Percentiles rank a stretch among this genome's conserved stretches.
Evolutionary conservation across 2,797 vertebrate species (phyloP).

Genomic region (Tympanoctomys barrerae): DNA sequence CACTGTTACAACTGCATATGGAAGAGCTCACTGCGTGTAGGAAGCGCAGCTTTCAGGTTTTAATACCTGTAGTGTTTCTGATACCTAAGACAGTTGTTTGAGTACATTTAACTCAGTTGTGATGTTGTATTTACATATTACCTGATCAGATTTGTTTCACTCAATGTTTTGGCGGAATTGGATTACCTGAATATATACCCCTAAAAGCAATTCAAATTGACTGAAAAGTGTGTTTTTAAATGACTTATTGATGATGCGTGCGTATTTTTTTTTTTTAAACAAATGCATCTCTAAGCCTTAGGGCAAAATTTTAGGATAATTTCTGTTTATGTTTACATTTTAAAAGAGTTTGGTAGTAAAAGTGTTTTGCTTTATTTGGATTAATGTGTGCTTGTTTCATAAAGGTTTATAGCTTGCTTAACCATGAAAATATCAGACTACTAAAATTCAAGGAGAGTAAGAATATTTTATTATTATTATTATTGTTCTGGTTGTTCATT

Average conservation of each 20-base stretch:
- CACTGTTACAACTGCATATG: background rate
- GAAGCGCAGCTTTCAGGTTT: background rate
- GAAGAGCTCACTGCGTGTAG: background rate
- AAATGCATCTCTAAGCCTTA: background rate
- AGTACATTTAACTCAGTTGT: background rate
- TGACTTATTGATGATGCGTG: background rate
- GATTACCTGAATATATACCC: background rate
- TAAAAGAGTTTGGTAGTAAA: conserved; percentile 16
- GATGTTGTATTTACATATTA: conserved; percentile 15
- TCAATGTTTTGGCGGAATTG: background rate
- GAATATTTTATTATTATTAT: background rate
- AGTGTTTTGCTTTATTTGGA: conserved; percentile 15
- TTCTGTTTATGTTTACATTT: background rate
- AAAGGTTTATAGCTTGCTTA: background rate
- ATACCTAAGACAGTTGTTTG: background rate
- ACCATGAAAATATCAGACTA: background rate
- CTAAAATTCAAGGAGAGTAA: conserved; percentile 38
- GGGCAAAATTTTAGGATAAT: background rate
- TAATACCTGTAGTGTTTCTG: background rate
- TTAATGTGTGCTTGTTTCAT: conserved; percentile 17
- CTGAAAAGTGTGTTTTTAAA: background rate
- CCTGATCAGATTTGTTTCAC: background rate
- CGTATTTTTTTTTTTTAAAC: too few relatives aligned
- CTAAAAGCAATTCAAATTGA: conserved; percentile 6
- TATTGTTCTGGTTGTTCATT: background rate